These are phyloP conservation scores for Ptychoptera albimana DNA, from an alignment of 2,888 invertebrate genomes.

Conservation along the genomic window DNA sequence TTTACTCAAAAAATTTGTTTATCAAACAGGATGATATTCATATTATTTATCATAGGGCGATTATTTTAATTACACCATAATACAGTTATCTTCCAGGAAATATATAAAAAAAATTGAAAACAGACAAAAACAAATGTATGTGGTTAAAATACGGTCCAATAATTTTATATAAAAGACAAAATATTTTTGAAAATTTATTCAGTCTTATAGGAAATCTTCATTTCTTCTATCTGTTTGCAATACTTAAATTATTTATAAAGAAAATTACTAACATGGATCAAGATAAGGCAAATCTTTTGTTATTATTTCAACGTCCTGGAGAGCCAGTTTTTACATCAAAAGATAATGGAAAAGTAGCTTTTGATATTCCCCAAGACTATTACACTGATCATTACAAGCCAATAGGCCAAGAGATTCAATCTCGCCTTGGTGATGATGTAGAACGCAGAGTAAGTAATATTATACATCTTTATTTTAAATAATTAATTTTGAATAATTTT, in stretches of 20 bases:
- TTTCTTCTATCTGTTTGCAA: too few species aligned
- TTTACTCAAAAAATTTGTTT: too few species aligned
- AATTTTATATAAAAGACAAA: too few species aligned
- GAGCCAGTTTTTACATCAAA: constrained; percentile 26
- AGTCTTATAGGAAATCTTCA: too few species aligned
- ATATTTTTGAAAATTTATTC: too few species aligned
- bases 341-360: constrained; percentile 21
- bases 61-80: too few species aligned
- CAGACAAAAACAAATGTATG: too few species aligned
- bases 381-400: constrained; percentile 21
- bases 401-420: constrained; percentile 18
- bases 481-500: background rate
- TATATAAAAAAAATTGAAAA: too few species aligned
- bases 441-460: constrained; percentile 15
- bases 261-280: background rate
- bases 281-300: constrained; percentile 19
- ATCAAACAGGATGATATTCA: too few species aligned
- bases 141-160: too few species aligned
- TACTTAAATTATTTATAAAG: background rate
- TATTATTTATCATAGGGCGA: too few species aligned
- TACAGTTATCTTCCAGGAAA: too few species aligned
- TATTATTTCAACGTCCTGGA: constrained; percentile 26
- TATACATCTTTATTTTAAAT: background rate
- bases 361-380: constrained; percentile 25
- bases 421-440: constrained; percentile 22